Evolutionary conservation across 2,888 invertebrate genomes (phyloP), one percentile per base, ranked within the genome.

Genomic region (Cephus sareptanus): DNA sequence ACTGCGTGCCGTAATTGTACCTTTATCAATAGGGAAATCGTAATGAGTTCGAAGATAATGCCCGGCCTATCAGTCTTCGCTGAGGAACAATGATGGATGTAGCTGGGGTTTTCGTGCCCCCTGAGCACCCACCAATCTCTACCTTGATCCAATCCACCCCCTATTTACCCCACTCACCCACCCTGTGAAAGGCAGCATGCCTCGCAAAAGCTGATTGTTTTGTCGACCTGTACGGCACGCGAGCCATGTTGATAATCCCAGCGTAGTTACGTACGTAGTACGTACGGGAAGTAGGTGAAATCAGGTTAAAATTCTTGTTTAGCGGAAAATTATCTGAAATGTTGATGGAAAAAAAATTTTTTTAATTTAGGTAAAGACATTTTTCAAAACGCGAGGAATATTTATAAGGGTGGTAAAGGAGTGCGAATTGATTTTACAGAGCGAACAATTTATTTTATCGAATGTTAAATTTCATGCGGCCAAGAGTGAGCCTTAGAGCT

Each of bases 1-100:
- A 85, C 84, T 74, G 83, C 84, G 80, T 83, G 84, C 85, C 82
- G 84, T 88, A 89, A 91, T 89, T 89, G 87, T 84, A 83, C 87
- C 86, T 89, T 91, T 91, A 91, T 91, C 91, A 90, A 91, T 89
- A 89, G 89, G 23, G 87, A 87, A 89, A 91, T 91, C 90, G 90
- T 90, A 91, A 91, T 89, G 90, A 91, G 90, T 89, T 89, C 88
- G 87, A 87, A 90, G 91, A 90, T 90, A 90, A 90, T 89, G 86
- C 87, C 56, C 84, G 85, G 84, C 87, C 89, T 89, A 91, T 91
- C 91, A 89, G 89, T 90, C 91, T 89, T 89, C 83, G 83, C 85
- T 81, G 84, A 85, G 86, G 82, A 91, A 90, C 91, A 89, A 91
- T 91, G 91, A 91, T 91, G 89, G 91, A 91, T 91, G 88, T 88